These are phyloP conservation scores for Alouatta palliata DNA, from an alignment of 2,113 vertebrate genomes.

Conservation along the genomic window DNA sequence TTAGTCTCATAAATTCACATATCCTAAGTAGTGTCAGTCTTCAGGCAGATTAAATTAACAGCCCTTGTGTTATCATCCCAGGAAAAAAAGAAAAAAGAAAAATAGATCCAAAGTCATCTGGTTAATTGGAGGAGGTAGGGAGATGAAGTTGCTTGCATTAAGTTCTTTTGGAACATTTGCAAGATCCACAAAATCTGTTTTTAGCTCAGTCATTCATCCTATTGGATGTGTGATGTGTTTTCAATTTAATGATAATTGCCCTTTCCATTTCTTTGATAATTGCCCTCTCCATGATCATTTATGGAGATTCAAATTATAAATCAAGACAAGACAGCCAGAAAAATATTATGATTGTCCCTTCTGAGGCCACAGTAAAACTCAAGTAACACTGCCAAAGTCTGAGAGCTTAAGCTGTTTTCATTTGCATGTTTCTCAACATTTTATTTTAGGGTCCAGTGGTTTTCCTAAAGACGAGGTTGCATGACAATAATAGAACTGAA, in stretches of 20 bases:
- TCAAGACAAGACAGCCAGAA: slow-evolving; percentile 76
- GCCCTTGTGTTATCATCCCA: slow-evolving; percentile 55
- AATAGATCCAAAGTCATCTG: slow-evolving; percentile 68
- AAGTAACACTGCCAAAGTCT: slow-evolving; percentile 55
- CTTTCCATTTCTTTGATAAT: slow-evolving; percentile 68
- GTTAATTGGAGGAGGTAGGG: slow-evolving; percentile 71
- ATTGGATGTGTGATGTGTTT: slow-evolving; percentile 72
- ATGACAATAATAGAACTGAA: slow-evolving; percentile 39
- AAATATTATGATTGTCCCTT: slow-evolving; percentile 80
- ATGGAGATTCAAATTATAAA: slow-evolving; percentile 76
- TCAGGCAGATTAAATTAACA: slow-evolving; percentile 64
- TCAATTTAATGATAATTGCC: slow-evolving; percentile 67
- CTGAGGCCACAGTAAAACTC: slow-evolving; percentile 66
- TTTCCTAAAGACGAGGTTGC: slow-evolving; percentile 58
- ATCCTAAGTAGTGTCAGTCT: slow-evolving; percentile 55
- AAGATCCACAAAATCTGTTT: slow-evolving; percentile 71
- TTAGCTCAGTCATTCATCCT: slow-evolving; percentile 72
- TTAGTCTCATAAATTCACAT: slow-evolving; percentile 61
- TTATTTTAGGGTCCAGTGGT: slow-evolving; percentile 67
- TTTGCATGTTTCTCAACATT: slow-evolving; percentile 64
- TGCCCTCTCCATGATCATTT: slow-evolving; percentile 72
- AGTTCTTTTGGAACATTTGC: slow-evolving; percentile 73
- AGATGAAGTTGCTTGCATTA: slow-evolving; percentile 63
- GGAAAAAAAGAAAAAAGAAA: slow-evolving; percentile 38
- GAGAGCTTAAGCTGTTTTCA: slow-evolving; percentile 60